These are phyloP conservation scores for Machaerirhynchus nigripectus DNA, from an alignment of 2,113 vertebrate genomes.

Conservation along the genomic window DNA sequence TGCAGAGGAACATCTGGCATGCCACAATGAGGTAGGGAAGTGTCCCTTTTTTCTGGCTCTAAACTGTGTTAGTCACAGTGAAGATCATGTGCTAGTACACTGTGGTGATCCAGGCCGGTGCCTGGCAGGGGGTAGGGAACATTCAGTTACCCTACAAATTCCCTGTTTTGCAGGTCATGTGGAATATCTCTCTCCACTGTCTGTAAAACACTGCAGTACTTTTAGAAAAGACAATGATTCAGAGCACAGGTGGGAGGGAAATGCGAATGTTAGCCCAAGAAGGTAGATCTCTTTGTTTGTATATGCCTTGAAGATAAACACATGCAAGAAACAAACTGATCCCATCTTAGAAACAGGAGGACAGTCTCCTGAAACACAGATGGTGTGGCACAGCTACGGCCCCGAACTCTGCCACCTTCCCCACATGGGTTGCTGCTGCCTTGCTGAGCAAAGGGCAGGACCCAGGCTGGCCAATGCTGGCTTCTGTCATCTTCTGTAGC, in stretches of 20 bases:
- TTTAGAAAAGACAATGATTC: neutral
- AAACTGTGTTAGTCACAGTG: neutral
- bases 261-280: neutral
- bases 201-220: neutral
- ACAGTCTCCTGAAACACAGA: neutral
- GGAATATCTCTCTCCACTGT: neutral
- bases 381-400: neutral
- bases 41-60: neutral
- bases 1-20: neutral
- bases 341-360: neutral
- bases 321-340: neutral
- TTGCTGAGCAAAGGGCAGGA: neutral
- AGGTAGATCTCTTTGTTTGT: neutral
- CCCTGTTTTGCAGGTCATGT: accelerated
- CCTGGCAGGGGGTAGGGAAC: neutral
- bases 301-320: neutral
- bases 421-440: accelerated
- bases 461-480: neutral
- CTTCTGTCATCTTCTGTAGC: neutral
- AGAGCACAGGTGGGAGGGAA: neutral
- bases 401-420: neutral
- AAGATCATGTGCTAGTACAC: neutral
- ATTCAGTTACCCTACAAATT: neutral
- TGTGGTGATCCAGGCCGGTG: neutral
- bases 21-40: neutral